Base-by-base conservation (phyloP, 2,888 invertebrate species). In the Neelides folsomi region DNA sequence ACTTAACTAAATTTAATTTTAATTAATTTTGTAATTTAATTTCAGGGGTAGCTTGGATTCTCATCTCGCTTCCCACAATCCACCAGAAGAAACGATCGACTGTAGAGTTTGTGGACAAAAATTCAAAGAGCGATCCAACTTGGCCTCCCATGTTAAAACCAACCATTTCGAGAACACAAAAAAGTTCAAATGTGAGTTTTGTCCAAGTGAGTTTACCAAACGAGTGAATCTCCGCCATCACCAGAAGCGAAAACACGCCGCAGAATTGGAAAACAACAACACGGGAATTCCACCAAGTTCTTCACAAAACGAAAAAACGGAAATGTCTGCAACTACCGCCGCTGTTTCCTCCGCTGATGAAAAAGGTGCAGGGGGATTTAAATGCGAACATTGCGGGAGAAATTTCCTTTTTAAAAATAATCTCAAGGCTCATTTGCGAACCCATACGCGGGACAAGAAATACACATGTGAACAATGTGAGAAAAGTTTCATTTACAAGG, bases 401-500 rank as follows among this genome's bases (percentile, higher is more conserved):
- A 55, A 52, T 37, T 64, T 64, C 55, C 51, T 62, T 20, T 58
- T 58, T 40, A 56, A 56, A 53, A 56, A 53, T 38, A 56, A 64
- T 61, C 51, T 64, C 36, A 64, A 64, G 55, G 62, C 60, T 49
- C 62, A 64, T 59, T 55, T 62, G 35, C 60, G 64, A 42, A 62
- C 62, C 51, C 64, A 64, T 45, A 60, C 62, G n/a, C 54, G 62
- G 18, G 64, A 64, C 50, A 64, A 62, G 45, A 64, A 64, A 47
- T 64, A 62, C 48, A 64, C 64, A 10, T 64, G 64, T 50, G 61
- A 60, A 50, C 51, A 57, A 13, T 64, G 64, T 55, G 58, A 56
- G 43, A 64, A 64, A 49, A 58, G 58, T 20, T 64, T 62, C 49
- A 64, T 64, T 52, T 64, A 64, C 46, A 64, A 64, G 46, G 64